A percentile compares a stretch with the other conserved stretches of the same genome.
These are phyloP conservation scores for Xestia sexstrigata DNA, from an alignment of 2,888 invertebrate genomes.

Conservation along the genomic window DNA sequence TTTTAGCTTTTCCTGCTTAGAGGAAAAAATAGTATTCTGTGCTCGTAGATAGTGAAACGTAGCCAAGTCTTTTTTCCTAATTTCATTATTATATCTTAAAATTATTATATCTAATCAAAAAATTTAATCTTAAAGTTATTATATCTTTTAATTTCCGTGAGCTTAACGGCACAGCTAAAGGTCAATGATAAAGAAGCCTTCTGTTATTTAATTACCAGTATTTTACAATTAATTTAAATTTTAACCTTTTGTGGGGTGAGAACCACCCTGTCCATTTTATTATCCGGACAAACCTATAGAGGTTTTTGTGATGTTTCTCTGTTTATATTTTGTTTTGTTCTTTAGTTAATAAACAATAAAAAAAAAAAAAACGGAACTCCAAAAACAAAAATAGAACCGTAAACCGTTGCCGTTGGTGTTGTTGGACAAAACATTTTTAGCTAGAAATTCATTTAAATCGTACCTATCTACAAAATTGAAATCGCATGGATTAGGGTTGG, in stretches of 20 bases:
- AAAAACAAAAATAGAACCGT: slow-evolving; percentile 16
- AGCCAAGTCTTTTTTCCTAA: too few relatives aligned
- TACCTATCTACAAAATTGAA: slow-evolving; percentile 40
- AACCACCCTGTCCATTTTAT: neutral
- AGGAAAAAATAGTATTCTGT: neutral
- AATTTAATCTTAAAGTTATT: too few relatives aligned
- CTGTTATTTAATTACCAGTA: neutral
- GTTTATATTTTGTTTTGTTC: too few relatives aligned
- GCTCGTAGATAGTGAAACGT: neutral
- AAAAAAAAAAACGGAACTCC: too few relatives aligned
- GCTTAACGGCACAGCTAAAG: neutral
- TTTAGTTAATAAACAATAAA: too few relatives aligned
- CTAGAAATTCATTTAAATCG: slow-evolving; percentile 48
- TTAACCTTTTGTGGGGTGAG: neutral
- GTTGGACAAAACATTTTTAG: slow-evolving; percentile 42
- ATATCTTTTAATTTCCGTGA: neutral
- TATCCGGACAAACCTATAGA: too few relatives aligned
- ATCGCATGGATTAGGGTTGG: slow-evolving; percentile 46
- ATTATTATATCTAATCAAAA: too few relatives aligned
- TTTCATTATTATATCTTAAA: too few relatives aligned
- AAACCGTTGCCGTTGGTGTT: slow-evolving; percentile 21
- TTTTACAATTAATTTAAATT: neutral
- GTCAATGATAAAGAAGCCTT: neutral
- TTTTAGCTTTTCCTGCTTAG: neutral
- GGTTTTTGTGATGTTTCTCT: too few relatives aligned